These are phyloP conservation scores for Pipistrellus pygmaeus DNA, from an alignment of 2,797 vertebrate genomes.

Conservation along the genomic window DNA sequence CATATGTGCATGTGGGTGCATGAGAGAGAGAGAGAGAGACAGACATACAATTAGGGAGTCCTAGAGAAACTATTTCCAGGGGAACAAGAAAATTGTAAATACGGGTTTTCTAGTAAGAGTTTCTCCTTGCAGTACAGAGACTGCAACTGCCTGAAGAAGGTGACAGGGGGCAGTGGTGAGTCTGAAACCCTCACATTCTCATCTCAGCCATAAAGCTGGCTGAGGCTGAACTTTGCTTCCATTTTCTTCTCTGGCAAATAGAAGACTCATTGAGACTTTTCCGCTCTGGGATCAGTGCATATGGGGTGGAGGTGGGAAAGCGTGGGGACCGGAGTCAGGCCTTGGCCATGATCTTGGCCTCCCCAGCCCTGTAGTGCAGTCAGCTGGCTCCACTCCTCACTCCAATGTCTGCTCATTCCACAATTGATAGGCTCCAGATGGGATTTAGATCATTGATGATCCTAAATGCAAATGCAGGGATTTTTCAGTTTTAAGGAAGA, in stretches of 20 bases:
- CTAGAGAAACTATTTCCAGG: neutral
- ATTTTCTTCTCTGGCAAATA: neutral
- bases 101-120: neutral
- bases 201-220: neutral
- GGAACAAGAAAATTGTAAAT: neutral
- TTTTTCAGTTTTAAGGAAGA: neutral
- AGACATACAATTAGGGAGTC: neutral
- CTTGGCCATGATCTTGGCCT: no score
- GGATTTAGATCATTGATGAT: neutral
- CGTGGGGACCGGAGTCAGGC: neutral
- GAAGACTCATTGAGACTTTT: neutral
- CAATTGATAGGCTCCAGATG: no score
- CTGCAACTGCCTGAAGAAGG: neutral
- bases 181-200: neutral
- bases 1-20: neutral
- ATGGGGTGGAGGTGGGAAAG: neutral
- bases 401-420: neutral
- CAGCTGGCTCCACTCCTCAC: no score
- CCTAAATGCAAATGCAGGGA: neutral
- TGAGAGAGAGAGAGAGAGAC: neutral
- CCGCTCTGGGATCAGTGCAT: neutral
- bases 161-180: conserved; percentile 50
- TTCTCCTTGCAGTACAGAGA: neutral
- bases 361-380: no score
- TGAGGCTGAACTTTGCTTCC: neutral